phyloP scores from a whole-genome alignment of 1,140 invertebrate genomes.

The Pseudobourletiella spinata region DNA sequence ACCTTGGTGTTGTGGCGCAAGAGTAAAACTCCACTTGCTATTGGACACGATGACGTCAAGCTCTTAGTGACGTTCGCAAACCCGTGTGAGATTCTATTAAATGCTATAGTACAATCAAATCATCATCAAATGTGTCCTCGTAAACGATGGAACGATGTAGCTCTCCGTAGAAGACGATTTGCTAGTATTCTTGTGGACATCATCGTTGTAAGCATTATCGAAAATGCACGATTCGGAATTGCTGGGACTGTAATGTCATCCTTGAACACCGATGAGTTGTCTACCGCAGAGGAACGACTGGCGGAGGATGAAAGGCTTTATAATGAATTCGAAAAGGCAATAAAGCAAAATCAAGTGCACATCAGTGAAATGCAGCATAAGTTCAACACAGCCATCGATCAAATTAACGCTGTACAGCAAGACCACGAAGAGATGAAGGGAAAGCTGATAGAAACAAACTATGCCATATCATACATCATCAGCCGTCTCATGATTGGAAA shows the following conservation, averaged over 20 bases:
- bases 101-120: neutral
- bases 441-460: neutral
- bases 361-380: neutral
- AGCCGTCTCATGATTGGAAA: neutral
- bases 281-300: neutral
- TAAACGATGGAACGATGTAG: neutral
- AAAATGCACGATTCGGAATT: neutral
- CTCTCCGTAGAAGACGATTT: neutral
- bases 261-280: neutral
- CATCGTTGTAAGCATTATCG: neutral
- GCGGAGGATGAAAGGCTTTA: neutral
- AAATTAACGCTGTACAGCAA: neutral
- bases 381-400: neutral
- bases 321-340: neutral
- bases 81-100: neutral
- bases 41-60: neutral
- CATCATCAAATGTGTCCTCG: conserved; percentile 1
- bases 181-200: neutral
- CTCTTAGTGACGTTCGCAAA: neutral
- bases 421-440: conserved; percentile 10
- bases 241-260: neutral
- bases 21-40: neutral
- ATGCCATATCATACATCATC: conserved; percentile 12
- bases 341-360: neutral
- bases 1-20: neutral